phyloP scores from a whole-genome alignment of 2,797 vertebrate species.

The Cirrhinus mrigala region DNA sequence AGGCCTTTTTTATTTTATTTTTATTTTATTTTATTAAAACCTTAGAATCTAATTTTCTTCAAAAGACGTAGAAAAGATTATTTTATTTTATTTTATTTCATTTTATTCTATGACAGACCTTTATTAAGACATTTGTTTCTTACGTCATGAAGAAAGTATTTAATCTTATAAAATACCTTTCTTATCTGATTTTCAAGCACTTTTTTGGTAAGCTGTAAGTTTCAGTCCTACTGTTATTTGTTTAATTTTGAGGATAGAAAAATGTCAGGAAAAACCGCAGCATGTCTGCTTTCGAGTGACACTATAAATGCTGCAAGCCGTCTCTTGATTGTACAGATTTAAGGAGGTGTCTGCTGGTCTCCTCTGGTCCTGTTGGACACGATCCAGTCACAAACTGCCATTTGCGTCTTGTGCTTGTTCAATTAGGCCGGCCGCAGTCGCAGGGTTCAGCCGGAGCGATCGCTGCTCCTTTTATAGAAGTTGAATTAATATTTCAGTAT shows the following conservation, averaged over 20 bases:
- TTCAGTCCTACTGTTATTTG: background rate
- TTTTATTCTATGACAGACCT: too few relatives aligned
- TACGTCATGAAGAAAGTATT: too few relatives aligned
- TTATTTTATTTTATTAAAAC: too few relatives aligned
- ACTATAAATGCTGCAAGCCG: background rate
- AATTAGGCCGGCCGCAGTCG: slow-evolving; percentile 71
- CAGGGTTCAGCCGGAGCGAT: slow-evolving; percentile 62
- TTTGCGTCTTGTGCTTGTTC: slow-evolving; percentile 84
- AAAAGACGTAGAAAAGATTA: too few relatives aligned
- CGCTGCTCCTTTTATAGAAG: slow-evolving; percentile 62
- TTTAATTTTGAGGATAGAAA: background rate
- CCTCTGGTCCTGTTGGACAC: slow-evolving; percentile 77
- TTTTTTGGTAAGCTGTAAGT: background rate
- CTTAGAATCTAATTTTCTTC: too few relatives aligned
- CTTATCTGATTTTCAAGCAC: too few relatives aligned
- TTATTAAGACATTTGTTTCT: too few relatives aligned
- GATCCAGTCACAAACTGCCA: slow-evolving; percentile 83
- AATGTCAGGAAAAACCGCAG: background rate
- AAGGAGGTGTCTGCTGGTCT: slow-evolving; percentile 39
- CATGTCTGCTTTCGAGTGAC: background rate
- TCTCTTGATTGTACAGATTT: background rate
- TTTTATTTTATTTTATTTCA: too few relatives aligned
- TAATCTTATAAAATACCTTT: too few relatives aligned
- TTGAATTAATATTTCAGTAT: slow-evolving; percentile 75
- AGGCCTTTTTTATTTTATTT: too few relatives aligned